Conservation (phyloP, 2,888 invertebrate species). For the Dilophus febrilis region DNA sequence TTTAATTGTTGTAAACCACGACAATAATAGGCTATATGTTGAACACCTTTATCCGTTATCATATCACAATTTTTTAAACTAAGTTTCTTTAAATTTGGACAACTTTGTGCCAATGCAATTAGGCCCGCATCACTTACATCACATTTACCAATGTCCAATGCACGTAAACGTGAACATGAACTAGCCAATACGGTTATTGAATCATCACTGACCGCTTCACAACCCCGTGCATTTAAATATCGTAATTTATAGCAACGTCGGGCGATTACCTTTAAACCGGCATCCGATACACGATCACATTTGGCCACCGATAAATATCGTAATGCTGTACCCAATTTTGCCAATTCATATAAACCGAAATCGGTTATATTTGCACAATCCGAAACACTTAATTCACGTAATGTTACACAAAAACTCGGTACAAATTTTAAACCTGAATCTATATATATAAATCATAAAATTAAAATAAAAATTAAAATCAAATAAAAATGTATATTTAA, state of each 20-base stretch:
- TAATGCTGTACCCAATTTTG: conserved; percentile 73
- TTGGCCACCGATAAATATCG: conserved; percentile 87
- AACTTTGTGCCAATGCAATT: conserved; percentile 70
- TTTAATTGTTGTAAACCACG: conserved; percentile 78
- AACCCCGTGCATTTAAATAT: conserved; percentile 81
- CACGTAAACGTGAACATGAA: conserved; percentile 69
- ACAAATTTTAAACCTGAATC: conserved; percentile 85
- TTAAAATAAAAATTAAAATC: background rate
- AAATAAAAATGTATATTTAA: background rate
- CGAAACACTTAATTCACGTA: conserved; percentile 77
- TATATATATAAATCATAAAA: conserved; percentile 22
- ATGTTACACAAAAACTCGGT: conserved; percentile 68
- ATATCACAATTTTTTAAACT: conserved; percentile 82
- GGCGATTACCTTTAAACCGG: conserved; percentile 73
- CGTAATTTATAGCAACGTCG: conserved; percentile 73
- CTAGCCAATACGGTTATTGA: conserved; percentile 72
- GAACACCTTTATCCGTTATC: conserved; percentile 75
- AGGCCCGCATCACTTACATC: conserved; percentile 83
- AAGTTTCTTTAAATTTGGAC: conserved; percentile 77
- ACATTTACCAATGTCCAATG: conserved; percentile 83
- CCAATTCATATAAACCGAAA: conserved; percentile 77
- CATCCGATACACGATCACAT: conserved; percentile 82
- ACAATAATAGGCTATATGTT: conserved; percentile 78
- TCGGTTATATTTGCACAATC: conserved; percentile 82
- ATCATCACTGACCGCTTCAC: conserved; percentile 87